Conservation (phyloP, 92 coral and sea anemone genomes). For the Heteractis magnifica region DNA sequence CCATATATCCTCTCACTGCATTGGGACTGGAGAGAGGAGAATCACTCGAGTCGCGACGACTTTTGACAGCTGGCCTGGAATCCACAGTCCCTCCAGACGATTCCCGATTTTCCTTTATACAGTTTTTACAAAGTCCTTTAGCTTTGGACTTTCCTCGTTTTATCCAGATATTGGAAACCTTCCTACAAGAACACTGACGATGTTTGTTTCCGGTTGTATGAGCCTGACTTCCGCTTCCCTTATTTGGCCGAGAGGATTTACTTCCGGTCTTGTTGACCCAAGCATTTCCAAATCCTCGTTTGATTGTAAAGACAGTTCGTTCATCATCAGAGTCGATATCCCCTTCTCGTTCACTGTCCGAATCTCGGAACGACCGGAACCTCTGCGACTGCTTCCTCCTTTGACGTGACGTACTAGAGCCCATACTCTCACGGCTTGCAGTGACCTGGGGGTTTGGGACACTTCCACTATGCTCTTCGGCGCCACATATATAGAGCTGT, state of each 20-base stretch:
- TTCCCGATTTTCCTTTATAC: slow-evolving; percentile 25
- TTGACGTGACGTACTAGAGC: slow-evolving; percentile 32
- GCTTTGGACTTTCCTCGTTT: slow-evolving; percentile 48
- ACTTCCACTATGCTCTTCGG: background rate
- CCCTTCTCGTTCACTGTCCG: slow-evolving; percentile 77
- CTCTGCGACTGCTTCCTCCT: slow-evolving; percentile 52
- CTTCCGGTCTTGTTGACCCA: slow-evolving; percentile 66
- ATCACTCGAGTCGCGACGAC: slow-evolving; percentile 66
- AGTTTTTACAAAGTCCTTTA: slow-evolving; percentile 44
- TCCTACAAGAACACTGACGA: slow-evolving; percentile 66
- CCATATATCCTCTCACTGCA: slow-evolving; percentile 46
- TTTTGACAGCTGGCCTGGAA: slow-evolving; percentile 47
- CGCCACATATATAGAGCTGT: slow-evolving; percentile 24
- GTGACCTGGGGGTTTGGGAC: slow-evolving; percentile 28
- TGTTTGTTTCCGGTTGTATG: slow-evolving; percentile 20
- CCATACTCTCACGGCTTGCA: slow-evolving; percentile 34
- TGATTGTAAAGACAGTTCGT: slow-evolving; percentile 53
- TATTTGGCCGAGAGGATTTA: background rate
- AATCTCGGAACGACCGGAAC: slow-evolving; percentile 79
- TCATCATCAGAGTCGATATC: slow-evolving; percentile 85
- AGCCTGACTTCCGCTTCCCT: slow-evolving; percentile 10
- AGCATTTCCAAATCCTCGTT: slow-evolving; percentile 62
- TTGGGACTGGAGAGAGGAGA: slow-evolving; percentile 71
- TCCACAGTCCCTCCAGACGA: slow-evolving; percentile 19
- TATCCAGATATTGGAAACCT: slow-evolving; percentile 70